phyloP scores from a whole-genome alignment of 2,888 invertebrate genomes.

The Chrysolina oricalcia region DNA sequence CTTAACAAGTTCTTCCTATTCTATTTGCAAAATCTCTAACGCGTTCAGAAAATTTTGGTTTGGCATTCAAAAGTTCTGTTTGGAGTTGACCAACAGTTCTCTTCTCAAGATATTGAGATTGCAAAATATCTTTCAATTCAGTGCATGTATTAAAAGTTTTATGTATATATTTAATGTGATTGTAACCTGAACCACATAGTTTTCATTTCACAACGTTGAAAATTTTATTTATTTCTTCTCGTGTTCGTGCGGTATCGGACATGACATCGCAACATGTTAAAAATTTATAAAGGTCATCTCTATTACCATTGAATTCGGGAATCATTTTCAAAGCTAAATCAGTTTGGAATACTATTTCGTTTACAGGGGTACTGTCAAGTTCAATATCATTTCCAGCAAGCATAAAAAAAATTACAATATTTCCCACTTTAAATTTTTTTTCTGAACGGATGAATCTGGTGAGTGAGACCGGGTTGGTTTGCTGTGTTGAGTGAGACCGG shows the following conservation, averaged over 20 bases:
- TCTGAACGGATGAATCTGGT: too few species aligned
- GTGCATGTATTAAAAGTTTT: too few species aligned
- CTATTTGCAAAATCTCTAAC: not conserved
- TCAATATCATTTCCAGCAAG: not conserved
- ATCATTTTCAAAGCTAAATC: not conserved
- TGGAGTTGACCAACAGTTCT: not conserved
- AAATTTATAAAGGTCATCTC: too few species aligned
- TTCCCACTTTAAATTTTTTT: not conserved
- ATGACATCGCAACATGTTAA: too few species aligned
- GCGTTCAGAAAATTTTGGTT: not conserved
- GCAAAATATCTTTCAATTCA: too few species aligned
- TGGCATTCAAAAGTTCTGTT: not conserved
- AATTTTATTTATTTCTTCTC: not conserved
- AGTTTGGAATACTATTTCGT: not conserved
- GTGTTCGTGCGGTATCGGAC: too few species aligned
- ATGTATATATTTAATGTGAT: too few species aligned
- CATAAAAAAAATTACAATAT: not conserved
- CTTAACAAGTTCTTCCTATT: too few species aligned
- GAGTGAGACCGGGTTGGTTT: too few species aligned
- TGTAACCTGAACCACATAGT: not conserved
- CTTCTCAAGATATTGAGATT: too few species aligned
- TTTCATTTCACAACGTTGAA: not conserved
- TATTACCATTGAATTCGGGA: too few species aligned
- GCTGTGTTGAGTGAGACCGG: too few species aligned
- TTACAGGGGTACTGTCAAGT: not conserved